Conservation (phyloP, 2,797 vertebrate species). For the Cuniculus paca region DNA sequence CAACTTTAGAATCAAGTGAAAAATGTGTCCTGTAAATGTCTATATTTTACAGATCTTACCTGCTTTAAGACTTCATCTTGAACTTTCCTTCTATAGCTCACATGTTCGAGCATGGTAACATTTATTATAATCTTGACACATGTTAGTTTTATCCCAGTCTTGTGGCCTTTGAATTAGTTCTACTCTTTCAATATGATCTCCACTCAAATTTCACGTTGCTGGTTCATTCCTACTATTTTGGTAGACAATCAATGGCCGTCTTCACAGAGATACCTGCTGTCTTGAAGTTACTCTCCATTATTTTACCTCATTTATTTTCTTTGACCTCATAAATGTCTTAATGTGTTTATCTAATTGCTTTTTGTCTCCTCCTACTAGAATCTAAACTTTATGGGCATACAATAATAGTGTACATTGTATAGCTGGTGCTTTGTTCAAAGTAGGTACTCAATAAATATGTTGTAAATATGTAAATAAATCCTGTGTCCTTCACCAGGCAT, state of each 20-base stretch:
- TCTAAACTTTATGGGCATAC: background rate
- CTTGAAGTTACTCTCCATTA: background rate
- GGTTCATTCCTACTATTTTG: background rate
- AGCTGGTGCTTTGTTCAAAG: background rate
- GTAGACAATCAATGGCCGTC: rapidly evolving
- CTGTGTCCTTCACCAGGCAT: background rate
- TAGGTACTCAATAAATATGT: background rate
- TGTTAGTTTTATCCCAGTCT: background rate
- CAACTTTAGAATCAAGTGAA: background rate
- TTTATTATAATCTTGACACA: background rate
- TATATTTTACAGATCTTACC: rapidly evolving
- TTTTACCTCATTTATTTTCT: background rate
- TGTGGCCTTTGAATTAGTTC: background rate
- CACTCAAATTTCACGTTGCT: rapidly evolving
- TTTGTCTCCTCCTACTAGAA: background rate
- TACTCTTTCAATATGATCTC: background rate
- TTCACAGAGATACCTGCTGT: background rate
- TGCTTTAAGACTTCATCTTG: background rate
- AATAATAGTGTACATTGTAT: background rate
- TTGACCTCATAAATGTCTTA: background rate
- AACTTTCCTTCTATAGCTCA: background rate
- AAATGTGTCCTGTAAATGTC: background rate
- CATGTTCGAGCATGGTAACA: background rate
- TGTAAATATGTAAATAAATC: background rate
- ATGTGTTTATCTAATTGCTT: background rate